Evolutionary conservation across 2,888 invertebrate species (phyloP).

Genomic region (Steinernema hermaphroditum): DNA sequence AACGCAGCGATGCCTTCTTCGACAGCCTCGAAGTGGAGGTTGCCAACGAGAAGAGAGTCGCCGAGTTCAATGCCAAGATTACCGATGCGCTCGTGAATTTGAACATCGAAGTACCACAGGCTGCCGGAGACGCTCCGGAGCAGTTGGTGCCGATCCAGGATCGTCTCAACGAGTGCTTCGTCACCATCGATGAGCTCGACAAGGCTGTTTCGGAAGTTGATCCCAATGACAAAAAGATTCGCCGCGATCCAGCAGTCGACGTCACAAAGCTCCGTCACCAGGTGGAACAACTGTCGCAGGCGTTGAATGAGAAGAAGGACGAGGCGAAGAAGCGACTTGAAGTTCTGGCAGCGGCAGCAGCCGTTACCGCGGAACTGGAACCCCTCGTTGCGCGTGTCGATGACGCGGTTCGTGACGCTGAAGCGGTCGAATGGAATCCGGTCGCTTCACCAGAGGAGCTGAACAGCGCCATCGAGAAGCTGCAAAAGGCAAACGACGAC

Average conservation of each 20-base stretch:
- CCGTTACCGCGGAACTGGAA: not conserved
- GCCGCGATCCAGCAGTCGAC: not conserved
- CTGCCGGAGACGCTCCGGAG: not conserved
- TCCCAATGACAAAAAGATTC: not conserved
- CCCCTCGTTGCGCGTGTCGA: not conserved
- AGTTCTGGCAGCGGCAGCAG: not conserved
- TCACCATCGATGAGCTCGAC: not conserved
- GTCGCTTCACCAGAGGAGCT: not conserved
- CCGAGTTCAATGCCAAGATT: not conserved
- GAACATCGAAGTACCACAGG: not conserved
- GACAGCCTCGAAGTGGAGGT: not conserved
- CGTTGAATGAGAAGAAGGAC: not conserved
- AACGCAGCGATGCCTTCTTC: not conserved
- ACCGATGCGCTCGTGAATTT: not conserved
- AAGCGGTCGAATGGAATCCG: constrained; percentile 7
- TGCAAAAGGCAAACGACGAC: not conserved
- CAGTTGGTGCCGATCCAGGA: not conserved
- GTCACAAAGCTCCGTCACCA: not conserved
- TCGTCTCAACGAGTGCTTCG: not conserved
- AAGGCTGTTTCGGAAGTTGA: not conserved
- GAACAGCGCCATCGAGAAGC: not conserved
- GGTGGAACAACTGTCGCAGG: not conserved
- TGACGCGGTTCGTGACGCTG: not conserved
- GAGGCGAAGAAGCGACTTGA: not conserved
- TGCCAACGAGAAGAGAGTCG: not conserved